phyloP scores from a whole-genome alignment of 1,140 invertebrate genomes.

The Tyrophagus putrescentiae region DNA sequence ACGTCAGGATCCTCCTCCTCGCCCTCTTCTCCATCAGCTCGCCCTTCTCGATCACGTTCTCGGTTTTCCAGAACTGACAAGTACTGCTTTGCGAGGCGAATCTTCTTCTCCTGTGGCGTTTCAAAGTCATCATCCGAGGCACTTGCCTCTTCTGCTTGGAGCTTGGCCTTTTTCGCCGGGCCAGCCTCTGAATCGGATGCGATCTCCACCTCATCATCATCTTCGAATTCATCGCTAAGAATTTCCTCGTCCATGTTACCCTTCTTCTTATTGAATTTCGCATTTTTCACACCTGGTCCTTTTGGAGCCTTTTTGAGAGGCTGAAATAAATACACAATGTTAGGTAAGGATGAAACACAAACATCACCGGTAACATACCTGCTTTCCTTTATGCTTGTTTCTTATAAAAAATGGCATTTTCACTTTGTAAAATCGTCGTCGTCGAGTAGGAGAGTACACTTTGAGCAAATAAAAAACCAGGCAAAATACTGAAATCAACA shows the following conservation, averaged over 20 bases:
- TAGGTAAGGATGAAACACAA: background rate
- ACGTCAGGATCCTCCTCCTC: constrained; percentile 18
- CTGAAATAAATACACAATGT: background rate
- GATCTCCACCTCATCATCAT: constrained; percentile 1
- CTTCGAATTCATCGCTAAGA: constrained; percentile 2
- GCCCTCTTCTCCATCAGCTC: constrained; percentile 42
- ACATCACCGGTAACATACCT: background rate
- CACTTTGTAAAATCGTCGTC: no score
- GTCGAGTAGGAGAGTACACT: no score
- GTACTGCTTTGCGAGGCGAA: constrained; percentile 73
- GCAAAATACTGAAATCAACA: no score
- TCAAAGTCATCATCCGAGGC: constrained; percentile 47
- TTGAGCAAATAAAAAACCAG: no score
- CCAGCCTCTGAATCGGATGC: background rate
- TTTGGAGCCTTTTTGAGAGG: constrained; percentile 2
- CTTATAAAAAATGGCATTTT: constrained; percentile 12
- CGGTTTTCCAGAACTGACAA: constrained; percentile 59
- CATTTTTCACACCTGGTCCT: background rate
- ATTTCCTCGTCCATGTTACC: constrained; percentile 5
- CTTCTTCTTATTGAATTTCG: background rate
- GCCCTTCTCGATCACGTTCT: constrained; percentile 3
- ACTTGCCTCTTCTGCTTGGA: constrained; percentile 17
- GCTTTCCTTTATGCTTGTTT: background rate
- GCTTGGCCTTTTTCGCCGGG: background rate
- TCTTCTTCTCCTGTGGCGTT: constrained; percentile 72